phyloP scores from a whole-genome alignment of 1,140 invertebrate species.

The Chrysopa pallens region DNA sequence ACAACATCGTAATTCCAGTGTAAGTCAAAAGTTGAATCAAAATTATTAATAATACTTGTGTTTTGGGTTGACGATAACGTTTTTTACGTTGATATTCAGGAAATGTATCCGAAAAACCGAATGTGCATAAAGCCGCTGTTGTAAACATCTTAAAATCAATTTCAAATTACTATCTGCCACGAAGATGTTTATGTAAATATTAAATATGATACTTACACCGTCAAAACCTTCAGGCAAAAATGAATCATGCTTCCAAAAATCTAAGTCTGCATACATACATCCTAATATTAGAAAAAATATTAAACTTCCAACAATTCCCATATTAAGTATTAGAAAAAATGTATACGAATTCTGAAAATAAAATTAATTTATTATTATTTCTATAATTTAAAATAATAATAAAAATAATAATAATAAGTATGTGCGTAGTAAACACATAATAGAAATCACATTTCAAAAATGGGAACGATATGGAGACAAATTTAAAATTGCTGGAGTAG shows the following conservation, averaged over 20 bases:
- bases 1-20: constrained; percentile 16
- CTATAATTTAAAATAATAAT: too few species aligned
- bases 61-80: constrained; percentile 6
- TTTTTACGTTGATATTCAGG: constrained; percentile 13
- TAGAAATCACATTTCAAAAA: too few species aligned
- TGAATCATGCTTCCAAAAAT: constrained; percentile 14
- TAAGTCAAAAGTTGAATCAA: constrained; percentile 19
- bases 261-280: constrained; percentile 18
- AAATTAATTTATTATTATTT: too few species aligned
- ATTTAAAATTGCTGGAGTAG: too few species aligned
- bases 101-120: constrained; percentile 20
- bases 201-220: constrained; percentile 7
- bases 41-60: constrained; percentile 13
- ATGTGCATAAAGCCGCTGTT: constrained; percentile 20
- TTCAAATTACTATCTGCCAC: too few species aligned
- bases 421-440: too few species aligned
- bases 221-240: constrained; percentile 9
- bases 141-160: constrained; percentile 18
- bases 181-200: neutral
- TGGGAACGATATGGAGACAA: too few species aligned
- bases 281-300: constrained; percentile 21
- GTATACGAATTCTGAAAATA: constrained; percentile 10
- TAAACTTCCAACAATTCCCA: constrained; percentile 14
- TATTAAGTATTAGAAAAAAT: constrained; percentile 16
- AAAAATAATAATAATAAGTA: too few species aligned